Evolutionary conservation across 2,888 invertebrate genomes (phyloP).

Genomic region (Stratiomys singularior): DNA sequence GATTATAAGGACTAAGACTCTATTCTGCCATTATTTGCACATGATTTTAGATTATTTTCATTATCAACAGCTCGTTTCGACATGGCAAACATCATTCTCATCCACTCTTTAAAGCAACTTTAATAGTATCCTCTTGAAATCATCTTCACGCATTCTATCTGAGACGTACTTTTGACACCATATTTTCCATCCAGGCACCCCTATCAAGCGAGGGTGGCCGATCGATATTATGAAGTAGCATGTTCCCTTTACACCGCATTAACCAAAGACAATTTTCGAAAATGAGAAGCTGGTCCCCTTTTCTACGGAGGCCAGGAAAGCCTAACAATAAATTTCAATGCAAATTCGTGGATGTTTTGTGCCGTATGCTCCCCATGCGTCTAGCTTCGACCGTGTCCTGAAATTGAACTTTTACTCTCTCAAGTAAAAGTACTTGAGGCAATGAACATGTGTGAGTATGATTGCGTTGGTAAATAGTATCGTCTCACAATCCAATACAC

Average conservation of each 20-base stretch:
- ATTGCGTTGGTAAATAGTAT: not conserved
- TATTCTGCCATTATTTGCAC: too few species aligned
- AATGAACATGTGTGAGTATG: slow-evolving; percentile 20
- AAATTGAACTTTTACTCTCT: slow-evolving; percentile 3
- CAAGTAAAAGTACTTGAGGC: slow-evolving; percentile 24
- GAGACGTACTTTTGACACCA: slow-evolving; percentile 1
- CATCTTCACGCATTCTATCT: not conserved
- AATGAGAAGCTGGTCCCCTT: slow-evolving; percentile 48
- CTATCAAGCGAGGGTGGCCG: slow-evolving; percentile 8
- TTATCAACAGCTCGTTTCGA: too few species aligned
- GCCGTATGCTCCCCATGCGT: not conserved
- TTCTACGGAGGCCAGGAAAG: slow-evolving; percentile 19
- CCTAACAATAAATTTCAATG: slow-evolving; percentile 51
- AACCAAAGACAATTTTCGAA: slow-evolving; percentile 52
- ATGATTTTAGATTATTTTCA: too few species aligned
- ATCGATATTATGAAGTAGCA: slow-evolving; percentile 40
- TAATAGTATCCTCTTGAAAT: not conserved
- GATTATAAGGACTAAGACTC: too few species aligned
- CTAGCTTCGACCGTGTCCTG: not conserved
- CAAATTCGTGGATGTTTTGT: slow-evolving; percentile 47
- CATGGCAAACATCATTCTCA: not conserved
- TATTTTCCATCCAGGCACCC: slow-evolving; percentile 19
- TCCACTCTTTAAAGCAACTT: not conserved
- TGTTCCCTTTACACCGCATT: slow-evolving; percentile 49
- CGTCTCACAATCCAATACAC: not conserved